Conservation (phyloP, 2,113 vertebrate species). For the Trogon surrucura region DNA sequence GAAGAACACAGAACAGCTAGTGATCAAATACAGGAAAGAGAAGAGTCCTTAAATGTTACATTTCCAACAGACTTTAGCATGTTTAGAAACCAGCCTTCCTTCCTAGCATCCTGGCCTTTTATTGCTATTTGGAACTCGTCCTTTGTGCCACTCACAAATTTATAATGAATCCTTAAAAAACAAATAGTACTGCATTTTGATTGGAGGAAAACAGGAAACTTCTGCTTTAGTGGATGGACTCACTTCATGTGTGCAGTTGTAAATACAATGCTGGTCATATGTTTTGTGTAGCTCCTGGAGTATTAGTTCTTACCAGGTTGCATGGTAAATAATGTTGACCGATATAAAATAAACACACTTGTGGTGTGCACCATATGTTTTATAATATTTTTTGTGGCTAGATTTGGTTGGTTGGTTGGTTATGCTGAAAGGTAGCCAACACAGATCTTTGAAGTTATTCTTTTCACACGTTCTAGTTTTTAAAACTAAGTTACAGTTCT, state of each 20-base stretch:
- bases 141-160: conserved; percentile 43
- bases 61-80: conserved; percentile 27
- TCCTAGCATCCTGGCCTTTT: neutral
- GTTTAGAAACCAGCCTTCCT: conserved; percentile 26
- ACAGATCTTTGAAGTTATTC: conserved; percentile 53
- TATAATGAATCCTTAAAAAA: conserved; percentile 45
- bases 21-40: neutral
- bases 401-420: conserved; percentile 48
- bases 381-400: conserved; percentile 66
- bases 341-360: conserved; percentile 71
- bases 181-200: conserved; percentile 35
- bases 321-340: conserved; percentile 71
- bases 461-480: neutral
- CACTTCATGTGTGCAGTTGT: neutral
- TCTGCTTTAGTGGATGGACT: conserved; percentile 22
- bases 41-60: neutral
- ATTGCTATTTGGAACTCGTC: conserved; percentile 35
- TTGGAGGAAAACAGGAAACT: neutral
- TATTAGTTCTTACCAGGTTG: conserved; percentile 74
- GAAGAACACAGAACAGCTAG: neutral
- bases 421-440: conserved; percentile 61
- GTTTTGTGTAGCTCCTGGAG: conserved; percentile 45
- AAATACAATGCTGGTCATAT: conserved; percentile 21
- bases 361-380: conserved; percentile 64
- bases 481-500: conserved; percentile 47